Evolutionary conservation across 2,113 vertebrate genomes (phyloP).

Genomic region (Polypterus bichir): DNA sequence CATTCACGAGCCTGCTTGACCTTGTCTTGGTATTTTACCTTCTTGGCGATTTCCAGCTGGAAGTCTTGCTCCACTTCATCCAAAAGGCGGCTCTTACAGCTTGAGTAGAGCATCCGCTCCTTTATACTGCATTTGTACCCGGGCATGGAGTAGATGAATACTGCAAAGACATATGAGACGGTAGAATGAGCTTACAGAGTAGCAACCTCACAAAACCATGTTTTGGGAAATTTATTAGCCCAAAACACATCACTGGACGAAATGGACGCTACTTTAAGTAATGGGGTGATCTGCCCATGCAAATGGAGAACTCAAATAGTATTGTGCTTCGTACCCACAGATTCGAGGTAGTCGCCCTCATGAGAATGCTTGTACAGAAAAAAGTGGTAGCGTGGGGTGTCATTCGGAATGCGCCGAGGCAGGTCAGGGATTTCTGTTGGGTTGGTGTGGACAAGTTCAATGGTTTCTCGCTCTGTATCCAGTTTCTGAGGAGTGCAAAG

Average conservation of each 20-base stretch:
- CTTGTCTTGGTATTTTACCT: conserved; percentile 46
- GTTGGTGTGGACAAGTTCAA: conserved; percentile 83
- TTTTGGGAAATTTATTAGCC: no score
- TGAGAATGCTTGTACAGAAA: conserved; percentile 89
- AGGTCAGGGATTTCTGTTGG: conserved; percentile 75
- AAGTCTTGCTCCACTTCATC: conserved; percentile 86
- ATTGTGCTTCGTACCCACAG: conserved; percentile 64
- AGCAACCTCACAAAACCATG: no score
- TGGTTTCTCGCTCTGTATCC: conserved; percentile 82
- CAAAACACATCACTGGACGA: no score
- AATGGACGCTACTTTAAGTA: no score
- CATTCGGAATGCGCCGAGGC: conserved; percentile 73
- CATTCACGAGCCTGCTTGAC: no score
- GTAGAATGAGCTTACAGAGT: neutral
- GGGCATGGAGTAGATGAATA: conserved; percentile 97
- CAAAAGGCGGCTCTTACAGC: conserved; percentile 90
- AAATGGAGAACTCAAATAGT: no score
- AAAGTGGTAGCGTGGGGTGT: conserved; percentile 88
- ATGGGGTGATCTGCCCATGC: neutral
- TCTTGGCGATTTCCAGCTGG: conserved; percentile 82
- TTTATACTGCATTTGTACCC: conserved; percentile 96
- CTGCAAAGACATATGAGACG: conserved; percentile 37
- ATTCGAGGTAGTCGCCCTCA: conserved; percentile 79
- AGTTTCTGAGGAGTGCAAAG: conserved; percentile 54
- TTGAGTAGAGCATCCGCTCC: conserved; percentile 95